Evolutionary conservation across 2,888 invertebrate species (phyloP).

Genomic region (Lasioglossum figueresi): DNA sequence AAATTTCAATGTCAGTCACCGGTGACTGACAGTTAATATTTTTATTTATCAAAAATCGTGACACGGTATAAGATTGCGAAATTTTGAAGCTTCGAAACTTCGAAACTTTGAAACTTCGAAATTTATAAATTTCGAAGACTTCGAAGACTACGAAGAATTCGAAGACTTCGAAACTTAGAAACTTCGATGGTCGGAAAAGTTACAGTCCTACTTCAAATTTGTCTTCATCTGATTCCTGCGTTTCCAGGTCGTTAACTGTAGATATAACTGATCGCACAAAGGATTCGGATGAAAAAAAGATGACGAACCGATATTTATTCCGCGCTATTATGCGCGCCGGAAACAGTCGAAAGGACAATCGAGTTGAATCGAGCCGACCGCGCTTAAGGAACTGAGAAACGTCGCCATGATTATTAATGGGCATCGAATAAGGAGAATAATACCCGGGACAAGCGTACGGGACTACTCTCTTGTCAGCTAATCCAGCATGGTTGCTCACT

Average conservation of each 20-base stretch:
- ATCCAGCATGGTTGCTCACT: constrained; percentile 65
- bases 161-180: too few relatives aligned
- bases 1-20: too few relatives aligned
- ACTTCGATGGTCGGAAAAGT: too few relatives aligned
- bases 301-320: constrained; percentile 23
- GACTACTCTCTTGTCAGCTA: constrained; percentile 56
- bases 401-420: constrained; percentile 63
- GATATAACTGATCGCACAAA: constrained; percentile 16
- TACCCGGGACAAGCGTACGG: constrained; percentile 45
- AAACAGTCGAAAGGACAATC: constrained; percentile 45
- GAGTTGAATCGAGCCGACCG: constrained; percentile 19
- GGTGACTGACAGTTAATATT: too few relatives aligned
- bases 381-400: constrained; percentile 39
- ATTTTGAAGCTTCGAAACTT: too few relatives aligned
- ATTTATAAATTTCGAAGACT: too few relatives aligned
- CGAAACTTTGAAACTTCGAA: too few relatives aligned
- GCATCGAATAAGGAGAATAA: constrained; percentile 61
- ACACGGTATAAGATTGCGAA: too few relatives aligned
- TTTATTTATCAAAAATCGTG: too few relatives aligned
- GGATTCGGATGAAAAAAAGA: not conserved
- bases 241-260: not conserved
- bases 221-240: not conserved
- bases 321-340: constrained; percentile 10
- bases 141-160: too few relatives aligned
- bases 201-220: not conserved